Evolutionary conservation across 2,113 vertebrate species (phyloP).

Genomic region (Gnathonemus echidnorhynchus): DNA sequence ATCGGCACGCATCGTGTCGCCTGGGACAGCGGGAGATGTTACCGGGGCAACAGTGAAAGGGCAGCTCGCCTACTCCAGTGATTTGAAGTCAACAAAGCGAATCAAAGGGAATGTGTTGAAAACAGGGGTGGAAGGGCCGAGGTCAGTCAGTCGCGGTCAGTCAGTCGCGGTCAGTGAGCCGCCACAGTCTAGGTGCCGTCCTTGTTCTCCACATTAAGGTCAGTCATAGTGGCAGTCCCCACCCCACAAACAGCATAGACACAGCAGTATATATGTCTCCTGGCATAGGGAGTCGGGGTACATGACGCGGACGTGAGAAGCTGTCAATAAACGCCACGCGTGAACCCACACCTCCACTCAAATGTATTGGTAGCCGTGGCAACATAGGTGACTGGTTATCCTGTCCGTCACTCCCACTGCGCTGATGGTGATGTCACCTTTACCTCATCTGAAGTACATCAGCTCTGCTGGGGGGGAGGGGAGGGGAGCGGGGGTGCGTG

Average conservation of each 20-base stretch:
- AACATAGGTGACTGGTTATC: neutral
- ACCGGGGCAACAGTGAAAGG: neutral
- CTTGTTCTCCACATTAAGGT: neutral
- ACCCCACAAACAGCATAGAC: neutral
- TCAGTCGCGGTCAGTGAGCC: neutral
- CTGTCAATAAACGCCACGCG: neutral
- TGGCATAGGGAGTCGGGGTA: neutral
- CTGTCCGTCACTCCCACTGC: neutral
- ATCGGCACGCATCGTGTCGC: neutral
- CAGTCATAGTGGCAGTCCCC: neutral
- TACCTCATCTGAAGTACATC: neutral
- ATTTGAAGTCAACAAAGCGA: neutral
- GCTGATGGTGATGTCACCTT: neutral
- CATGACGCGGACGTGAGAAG: neutral
- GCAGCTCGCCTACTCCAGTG: neutral
- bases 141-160: neutral
- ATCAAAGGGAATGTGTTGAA: neutral
- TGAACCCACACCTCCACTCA: neutral
- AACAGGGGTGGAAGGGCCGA: neutral
- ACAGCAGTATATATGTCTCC: neutral
- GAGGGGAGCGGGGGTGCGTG: neutral
- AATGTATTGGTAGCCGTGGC: neutral
- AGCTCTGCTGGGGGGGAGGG: neutral
- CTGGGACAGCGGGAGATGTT: neutral
- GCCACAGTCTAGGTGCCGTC: neutral